Evolutionary conservation across 2,888 invertebrate species (phyloP).

Genomic region (Graphium colonna): DNA sequence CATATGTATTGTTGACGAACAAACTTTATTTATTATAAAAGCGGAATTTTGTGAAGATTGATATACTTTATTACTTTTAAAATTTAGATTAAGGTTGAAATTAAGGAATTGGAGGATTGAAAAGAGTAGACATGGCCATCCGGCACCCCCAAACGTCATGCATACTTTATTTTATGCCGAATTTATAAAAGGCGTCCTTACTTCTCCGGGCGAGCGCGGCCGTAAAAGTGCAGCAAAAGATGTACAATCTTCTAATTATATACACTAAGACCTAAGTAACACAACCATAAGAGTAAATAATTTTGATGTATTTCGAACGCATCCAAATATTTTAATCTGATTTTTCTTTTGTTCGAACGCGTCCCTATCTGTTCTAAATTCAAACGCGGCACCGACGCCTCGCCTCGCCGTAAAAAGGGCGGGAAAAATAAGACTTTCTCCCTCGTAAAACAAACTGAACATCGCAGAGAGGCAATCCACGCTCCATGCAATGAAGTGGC

Average conservation of each 20-base stretch:
- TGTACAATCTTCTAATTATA: too few relatives aligned
- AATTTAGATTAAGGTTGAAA: too few relatives aligned
- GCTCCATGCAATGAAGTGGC: slow-evolving; percentile 24
- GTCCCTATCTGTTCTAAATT: neutral
- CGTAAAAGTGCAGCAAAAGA: too few relatives aligned
- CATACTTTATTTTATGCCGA: too few relatives aligned
- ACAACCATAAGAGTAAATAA: neutral
- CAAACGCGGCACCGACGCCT: slow-evolving; percentile 35
- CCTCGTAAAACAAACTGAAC: slow-evolving; percentile 44
- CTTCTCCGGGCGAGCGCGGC: too few relatives aligned
- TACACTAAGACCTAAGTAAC: neutral
- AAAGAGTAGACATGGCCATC: too few relatives aligned
- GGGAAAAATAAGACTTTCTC: slow-evolving; percentile 43
- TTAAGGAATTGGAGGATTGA: too few relatives aligned
- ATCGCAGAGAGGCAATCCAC: slow-evolving; percentile 25
- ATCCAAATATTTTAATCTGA: neutral
- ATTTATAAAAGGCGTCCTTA: too few relatives aligned
- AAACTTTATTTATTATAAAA: too few relatives aligned
- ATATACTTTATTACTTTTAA: neutral
- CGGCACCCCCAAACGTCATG: too few relatives aligned
- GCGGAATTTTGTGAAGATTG: neutral
- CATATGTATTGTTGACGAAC: too few relatives aligned
- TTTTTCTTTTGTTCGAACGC: neutral
- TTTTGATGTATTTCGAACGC: neutral
- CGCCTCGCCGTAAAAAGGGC: slow-evolving; percentile 31